phyloP scores from a whole-genome alignment of 1,140 invertebrate genomes.

The Proctacanthus coquilletti region DNA sequence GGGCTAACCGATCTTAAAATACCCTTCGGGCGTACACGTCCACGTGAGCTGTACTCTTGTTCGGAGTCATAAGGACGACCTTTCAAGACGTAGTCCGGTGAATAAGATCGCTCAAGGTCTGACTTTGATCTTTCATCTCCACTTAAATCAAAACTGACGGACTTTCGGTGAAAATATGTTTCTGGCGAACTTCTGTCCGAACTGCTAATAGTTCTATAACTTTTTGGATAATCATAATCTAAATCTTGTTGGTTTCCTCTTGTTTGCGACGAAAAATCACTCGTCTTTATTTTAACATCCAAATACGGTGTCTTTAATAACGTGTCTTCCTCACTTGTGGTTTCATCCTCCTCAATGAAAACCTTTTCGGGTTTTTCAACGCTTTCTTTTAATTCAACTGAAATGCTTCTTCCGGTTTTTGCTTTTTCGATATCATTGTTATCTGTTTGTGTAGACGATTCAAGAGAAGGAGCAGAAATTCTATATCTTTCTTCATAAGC shows the following conservation, averaged over 20 bases:
- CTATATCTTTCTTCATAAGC: no score
- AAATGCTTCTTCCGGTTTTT: background rate
- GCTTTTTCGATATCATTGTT: background rate
- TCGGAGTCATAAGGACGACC: constrained; percentile 23
- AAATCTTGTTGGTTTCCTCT: no score
- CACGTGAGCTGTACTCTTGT: constrained; percentile 15
- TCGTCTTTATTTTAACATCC: no score
- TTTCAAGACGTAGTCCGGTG: constrained; percentile 10
- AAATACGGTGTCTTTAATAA: no score
- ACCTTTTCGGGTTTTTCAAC: no score
- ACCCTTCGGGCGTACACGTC: constrained; percentile 20
- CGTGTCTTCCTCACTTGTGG: no score
- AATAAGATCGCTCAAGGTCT: constrained; percentile 23
- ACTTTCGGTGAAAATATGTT: constrained; percentile 20
- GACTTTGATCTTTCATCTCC: constrained; percentile 26
- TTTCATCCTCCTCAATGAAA: no score
- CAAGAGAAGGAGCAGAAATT: no score
- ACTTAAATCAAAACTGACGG: constrained; percentile 28
- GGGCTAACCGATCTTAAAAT: constrained; percentile 24
- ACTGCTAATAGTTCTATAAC: no score
- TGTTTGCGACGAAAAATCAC: no score
- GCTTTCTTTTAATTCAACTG: background rate
- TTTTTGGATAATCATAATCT: no score
- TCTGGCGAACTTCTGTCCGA: constrained; percentile 6
- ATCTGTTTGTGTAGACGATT: background rate